Base-by-base conservation (phyloP, 2,797 vertebrate species). In the Pempheris klunzingeri region DNA sequence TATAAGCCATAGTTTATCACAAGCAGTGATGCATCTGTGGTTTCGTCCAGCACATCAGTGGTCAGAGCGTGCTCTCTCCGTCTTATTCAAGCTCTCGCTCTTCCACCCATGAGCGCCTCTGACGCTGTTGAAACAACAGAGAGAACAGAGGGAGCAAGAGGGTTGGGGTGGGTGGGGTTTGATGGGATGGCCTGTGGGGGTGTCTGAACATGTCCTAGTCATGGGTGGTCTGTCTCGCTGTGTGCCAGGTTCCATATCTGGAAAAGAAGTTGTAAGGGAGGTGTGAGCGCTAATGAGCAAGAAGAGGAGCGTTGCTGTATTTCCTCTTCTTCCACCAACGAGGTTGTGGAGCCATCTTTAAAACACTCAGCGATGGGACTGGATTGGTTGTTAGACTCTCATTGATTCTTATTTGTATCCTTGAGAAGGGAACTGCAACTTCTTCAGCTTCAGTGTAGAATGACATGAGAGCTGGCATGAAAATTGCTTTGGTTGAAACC, bases 171-270 rank as follows among this genome's bases (percentile, higher is more conserved):
- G 46, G 44, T 12, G 53, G 46, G 65, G 43, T 64, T 39, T 30
- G 70, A 57, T 38, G 3, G 64, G 71, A 76, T 22, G 69, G 49
- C 58, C 34, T 39, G 49, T 52, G 36, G 68, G 64, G 68, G 38
- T 74, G 72, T 68, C 43, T 83, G 78, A 87, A 67, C 3, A 61
- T 69, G 84, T 78, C 70, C 63, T 20, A 80, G 87, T 82, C 82
- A 92, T 89, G 91, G 92, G 93, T 94, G 93, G 93, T 94, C 94
- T 82, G 60, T 74, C 47, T 67, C 15, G 57, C 59, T 20, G 70
- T 71, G 65, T 46, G 85, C 77, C 30, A 62, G 71, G 39, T 77
- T 89, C 86, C 90, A 90, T 90, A 93, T 93, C 87, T 92, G 88
- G 89, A 88, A 88, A 81, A 83, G 71, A 81, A 69, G 77, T 59